phyloP scores from a whole-genome alignment of 2,113 vertebrate genomes.

The Myotis davidii region DNA sequence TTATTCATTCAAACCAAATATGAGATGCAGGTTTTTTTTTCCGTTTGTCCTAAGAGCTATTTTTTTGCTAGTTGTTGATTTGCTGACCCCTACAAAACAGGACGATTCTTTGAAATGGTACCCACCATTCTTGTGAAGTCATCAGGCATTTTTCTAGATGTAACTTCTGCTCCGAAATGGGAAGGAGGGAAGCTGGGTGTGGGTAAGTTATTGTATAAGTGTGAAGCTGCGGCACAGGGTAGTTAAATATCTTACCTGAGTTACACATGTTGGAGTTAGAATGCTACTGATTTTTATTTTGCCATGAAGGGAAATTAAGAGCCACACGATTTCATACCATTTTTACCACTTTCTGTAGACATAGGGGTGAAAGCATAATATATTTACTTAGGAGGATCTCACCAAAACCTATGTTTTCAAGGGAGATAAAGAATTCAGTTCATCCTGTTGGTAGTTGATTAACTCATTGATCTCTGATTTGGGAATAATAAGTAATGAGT shows the following conservation, averaged over 20 bases:
- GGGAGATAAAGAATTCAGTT: constrained; percentile 1
- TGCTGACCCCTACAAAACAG: constrained; percentile 23
- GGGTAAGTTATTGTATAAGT: not conserved
- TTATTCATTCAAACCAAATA: constrained; percentile 10
- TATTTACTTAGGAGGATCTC: not conserved
- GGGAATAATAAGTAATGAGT: constrained; percentile 1
- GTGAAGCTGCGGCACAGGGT: not conserved
- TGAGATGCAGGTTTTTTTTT: constrained; percentile 9
- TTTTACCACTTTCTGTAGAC: not conserved
- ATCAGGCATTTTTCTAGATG: not conserved
- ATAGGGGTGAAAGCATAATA: not conserved
- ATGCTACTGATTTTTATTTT: not conserved
- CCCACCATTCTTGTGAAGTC: not conserved
- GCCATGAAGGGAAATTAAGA: not conserved
- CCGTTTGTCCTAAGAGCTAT: not conserved
- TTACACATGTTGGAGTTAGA: not conserved
- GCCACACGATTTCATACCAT: not conserved
- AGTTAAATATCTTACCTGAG: not conserved
- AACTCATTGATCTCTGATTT: not conserved
- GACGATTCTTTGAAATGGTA: not conserved
- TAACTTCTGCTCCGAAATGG: not conserved
- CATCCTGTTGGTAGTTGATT: not conserved
- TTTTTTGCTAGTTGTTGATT: constrained; percentile 51
- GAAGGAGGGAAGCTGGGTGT: not conserved
- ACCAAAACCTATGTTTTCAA: not conserved